Evolutionary conservation across 1,140 invertebrate species (phyloP).

Genomic region (Pinna nobilis): DNA sequence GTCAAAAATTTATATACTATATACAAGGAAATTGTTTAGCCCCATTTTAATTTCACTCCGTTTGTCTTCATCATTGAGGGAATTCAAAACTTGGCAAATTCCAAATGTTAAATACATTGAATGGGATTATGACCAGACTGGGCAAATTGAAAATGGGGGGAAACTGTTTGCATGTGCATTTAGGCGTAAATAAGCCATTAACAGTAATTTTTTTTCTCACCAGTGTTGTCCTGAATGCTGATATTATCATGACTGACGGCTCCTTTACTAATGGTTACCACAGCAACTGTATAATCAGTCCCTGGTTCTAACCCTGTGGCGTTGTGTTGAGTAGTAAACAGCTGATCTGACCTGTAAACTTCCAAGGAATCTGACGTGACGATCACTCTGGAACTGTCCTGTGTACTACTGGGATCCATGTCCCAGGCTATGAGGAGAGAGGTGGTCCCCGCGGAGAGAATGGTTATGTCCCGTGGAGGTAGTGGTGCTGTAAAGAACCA

Average conservation of each 20-base stretch:
- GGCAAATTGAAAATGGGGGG: too few species aligned
- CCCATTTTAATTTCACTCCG: too few species aligned
- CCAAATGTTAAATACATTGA: too few species aligned
- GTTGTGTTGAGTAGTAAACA: slow-evolving; percentile 29
- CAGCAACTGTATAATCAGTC: slow-evolving; percentile 40
- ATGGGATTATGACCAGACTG: too few species aligned
- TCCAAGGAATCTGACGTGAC: slow-evolving; percentile 28
- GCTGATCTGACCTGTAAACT: slow-evolving; percentile 11
- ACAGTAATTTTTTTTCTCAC: slow-evolving; percentile 21
- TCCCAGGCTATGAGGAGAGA: slow-evolving; percentile 49
- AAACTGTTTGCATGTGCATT: too few species aligned
- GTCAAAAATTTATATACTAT: too few species aligned
- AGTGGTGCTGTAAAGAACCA: slow-evolving; percentile 56
- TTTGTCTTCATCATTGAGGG: too few species aligned
- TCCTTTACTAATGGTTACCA: slow-evolving; percentile 38
- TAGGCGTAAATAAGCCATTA: not conserved
- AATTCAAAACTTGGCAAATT: too few species aligned
- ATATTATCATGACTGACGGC: slow-evolving; percentile 38
- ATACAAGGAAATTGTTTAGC: not conserved
- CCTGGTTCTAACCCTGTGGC: slow-evolving; percentile 50
- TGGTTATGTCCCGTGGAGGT: slow-evolving; percentile 33
- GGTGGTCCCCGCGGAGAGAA: slow-evolving; percentile 40
- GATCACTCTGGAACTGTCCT: slow-evolving; percentile 23
- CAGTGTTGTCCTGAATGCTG: slow-evolving; percentile 43
- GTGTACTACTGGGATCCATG: slow-evolving; percentile 28